Evolutionary conservation across 2,797 vertebrate genomes (phyloP), one percentile per base, ranked within the genome.

Genomic region (Apogon talboti): DNA sequence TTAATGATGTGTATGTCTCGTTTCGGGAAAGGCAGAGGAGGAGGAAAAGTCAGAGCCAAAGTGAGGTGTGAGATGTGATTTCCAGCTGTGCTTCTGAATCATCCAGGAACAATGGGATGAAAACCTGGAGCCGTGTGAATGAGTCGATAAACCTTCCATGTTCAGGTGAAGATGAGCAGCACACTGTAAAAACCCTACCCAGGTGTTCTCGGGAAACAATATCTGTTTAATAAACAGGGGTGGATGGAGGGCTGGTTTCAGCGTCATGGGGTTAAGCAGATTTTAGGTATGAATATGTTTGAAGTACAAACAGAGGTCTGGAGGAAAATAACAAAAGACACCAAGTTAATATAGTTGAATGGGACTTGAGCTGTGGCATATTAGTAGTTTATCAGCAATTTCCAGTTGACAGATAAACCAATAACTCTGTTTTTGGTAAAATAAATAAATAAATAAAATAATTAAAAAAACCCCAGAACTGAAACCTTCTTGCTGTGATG

Each of bases 351-450:
- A 87, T 84, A 87, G 89, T 92, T 90, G 89, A 94, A 94, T 91
- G 91, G 90, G 93, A 95, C 95, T 95, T 95, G 90, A 91, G 82
- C 90, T 93, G 91, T 91, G 92, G 95, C 94, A 93, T 93, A 92
- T 93, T 82, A 33, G 83, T 82, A 18, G 74, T 92, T 95, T 96
- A 96, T 96, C 95, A 80, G 82, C 37, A 49, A 87, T 60, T 85
- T 62, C 82, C 94, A 94, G 94, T 91, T 84, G 83, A 94, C 87
- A 84, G 86, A 86, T 84, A 84, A 46, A 87, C 90, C 1, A 8
- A 8, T 35, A 10, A 35, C 5, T 30, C 28, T 30, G 28, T 30
- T 30, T 30, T 7, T 21, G 19, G 19, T 21, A 21, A 21, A 21
- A 21, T 3, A 21, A 21, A 21, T n/a, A 21, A 21, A 21, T 3